Base-by-base conservation (phyloP, 2,113 vertebrate species). In the Pavo muticus region DNA sequence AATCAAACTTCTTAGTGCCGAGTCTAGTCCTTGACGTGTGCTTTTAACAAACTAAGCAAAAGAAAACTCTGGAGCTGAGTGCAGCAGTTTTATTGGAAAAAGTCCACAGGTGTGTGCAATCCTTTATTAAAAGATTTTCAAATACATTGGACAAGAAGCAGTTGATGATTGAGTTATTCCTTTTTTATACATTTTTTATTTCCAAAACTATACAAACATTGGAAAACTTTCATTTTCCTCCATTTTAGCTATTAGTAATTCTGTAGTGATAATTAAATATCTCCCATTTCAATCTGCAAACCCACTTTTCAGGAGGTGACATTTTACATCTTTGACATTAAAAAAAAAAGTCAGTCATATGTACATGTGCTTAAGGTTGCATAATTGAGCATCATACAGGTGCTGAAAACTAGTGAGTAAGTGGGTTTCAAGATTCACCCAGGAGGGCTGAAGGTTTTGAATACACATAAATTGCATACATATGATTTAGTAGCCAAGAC, bases 31-130 rank as follows among this genome's bases (percentile, higher is more conserved):
- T 73, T 59, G 44, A 76, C 68, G 23, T 60, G 29, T 56, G 16
- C 12, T 83, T 80, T 83, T 84, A 68, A 70, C 35, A 97, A 84
- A 77, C 35, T 88, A 48, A 93, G n/a, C 71, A 96, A 67, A 79
- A 91, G 69, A 76, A 79, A 86, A 87, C 57, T 72, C 40, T 70
- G 30, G 73, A 73, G 64, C 96, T 97, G 87, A 98, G 98, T 98
- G 98, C 97, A 98, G 97, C 95, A 95, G 96, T 98, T 99, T 99
- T 99, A 99, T 99, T 99, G 98, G 98, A 98, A 99, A 99, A 99
- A 98, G 97, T 98, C 96, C 98, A 99, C 98, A 98, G 95, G 91
- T 98, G 97, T 98, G 98, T 98, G 98, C 98, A 98, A 97, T 98
- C 95, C 97, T 98, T 98, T 98, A 96, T 98, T 98, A 98, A 98